These are phyloP conservation scores for Channa striata DNA, from an alignment of 2,797 vertebrate species.

Conservation along the genomic window DNA sequence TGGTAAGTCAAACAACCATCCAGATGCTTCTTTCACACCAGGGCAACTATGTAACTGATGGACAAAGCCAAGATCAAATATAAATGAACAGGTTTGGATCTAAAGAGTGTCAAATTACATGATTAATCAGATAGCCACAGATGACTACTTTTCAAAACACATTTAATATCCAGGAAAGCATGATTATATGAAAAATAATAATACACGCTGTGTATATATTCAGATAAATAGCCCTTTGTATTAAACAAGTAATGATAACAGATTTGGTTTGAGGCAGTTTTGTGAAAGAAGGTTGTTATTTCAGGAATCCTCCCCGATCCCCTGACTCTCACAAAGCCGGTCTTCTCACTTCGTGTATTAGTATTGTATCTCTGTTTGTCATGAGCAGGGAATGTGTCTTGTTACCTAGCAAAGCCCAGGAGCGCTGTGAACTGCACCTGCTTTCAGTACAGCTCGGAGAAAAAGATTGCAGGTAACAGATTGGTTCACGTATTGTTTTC, in stretches of 20 bases:
- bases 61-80: slow-evolving; percentile 44
- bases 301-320: slow-evolving; percentile 3
- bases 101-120: background rate
- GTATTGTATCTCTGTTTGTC: slow-evolving; percentile 44
- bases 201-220: background rate
- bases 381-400: slow-evolving; percentile 49
- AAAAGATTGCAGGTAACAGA: slow-evolving; percentile 28
- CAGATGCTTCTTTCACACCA: slow-evolving; percentile 42
- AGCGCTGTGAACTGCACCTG: slow-evolving; percentile 65
- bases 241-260: background rate
- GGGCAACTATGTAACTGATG: slow-evolving; percentile 7
- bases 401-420: slow-evolving; percentile 62
- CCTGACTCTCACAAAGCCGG: slow-evolving; percentile 10
- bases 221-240: background rate
- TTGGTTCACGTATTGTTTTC: slow-evolving; percentile 41
- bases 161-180: background rate
- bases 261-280: background rate
- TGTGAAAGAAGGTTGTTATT: background rate
- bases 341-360: slow-evolving; percentile 31
- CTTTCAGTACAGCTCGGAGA: slow-evolving; percentile 41
- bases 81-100: slow-evolving; percentile 5
- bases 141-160: background rate
- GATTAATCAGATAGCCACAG: background rate
- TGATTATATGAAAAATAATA: background rate
- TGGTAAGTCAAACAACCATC: slow-evolving; percentile 53